Percentiles rank a stretch among this genome's conserved stretches.
Evolutionary conservation across 1,140 invertebrate genomes (phyloP).

Genomic region (Dinothrombium tinctorium): DNA sequence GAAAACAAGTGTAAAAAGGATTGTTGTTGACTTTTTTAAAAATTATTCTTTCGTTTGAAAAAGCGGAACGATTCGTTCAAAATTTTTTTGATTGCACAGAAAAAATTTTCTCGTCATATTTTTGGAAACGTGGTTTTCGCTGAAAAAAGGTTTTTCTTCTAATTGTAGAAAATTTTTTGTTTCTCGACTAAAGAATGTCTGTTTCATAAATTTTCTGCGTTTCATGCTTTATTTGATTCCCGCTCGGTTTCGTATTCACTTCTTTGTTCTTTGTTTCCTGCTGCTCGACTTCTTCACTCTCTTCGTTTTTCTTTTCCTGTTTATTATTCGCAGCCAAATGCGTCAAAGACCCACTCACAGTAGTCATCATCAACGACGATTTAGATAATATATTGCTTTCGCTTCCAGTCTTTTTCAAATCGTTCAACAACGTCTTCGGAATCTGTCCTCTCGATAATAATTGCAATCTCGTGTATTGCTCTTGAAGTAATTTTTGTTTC

Average conservation of each 20-base stretch:
- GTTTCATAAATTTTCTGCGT: slow-evolving; percentile 2
- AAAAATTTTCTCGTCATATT: no score
- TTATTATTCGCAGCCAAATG: slow-evolving; percentile 1
- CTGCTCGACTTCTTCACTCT: background rate
- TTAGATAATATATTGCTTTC: slow-evolving; percentile 65
- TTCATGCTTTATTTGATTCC: background rate
- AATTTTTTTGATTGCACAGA: no score
- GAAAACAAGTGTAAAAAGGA: no score
- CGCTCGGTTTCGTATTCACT: background rate
- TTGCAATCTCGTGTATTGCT: slow-evolving; percentile 61
- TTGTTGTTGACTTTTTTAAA: no score
- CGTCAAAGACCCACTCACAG: background rate
- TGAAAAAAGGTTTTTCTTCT: no score
- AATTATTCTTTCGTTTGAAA: no score
- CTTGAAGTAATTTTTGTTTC: slow-evolving; percentile 60
- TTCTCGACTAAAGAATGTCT: slow-evolving; percentile 2
- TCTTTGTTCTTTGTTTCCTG: background rate
- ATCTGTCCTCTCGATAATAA: slow-evolving; percentile 50
- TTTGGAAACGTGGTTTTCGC: no score
- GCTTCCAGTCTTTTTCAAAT: slow-evolving; percentile 60
- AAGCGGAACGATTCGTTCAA: no score
- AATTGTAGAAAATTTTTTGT: no score
- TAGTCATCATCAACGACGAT: slow-evolving; percentile 24
- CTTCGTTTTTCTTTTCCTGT: background rate
- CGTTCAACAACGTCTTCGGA: slow-evolving; percentile 24